A percentile compares a stretch with the other conserved stretches of the same genome.
Evolutionary conservation across 2,888 invertebrate species (phyloP).

Genomic region (Lordiphosa andalusiaca): DNA sequence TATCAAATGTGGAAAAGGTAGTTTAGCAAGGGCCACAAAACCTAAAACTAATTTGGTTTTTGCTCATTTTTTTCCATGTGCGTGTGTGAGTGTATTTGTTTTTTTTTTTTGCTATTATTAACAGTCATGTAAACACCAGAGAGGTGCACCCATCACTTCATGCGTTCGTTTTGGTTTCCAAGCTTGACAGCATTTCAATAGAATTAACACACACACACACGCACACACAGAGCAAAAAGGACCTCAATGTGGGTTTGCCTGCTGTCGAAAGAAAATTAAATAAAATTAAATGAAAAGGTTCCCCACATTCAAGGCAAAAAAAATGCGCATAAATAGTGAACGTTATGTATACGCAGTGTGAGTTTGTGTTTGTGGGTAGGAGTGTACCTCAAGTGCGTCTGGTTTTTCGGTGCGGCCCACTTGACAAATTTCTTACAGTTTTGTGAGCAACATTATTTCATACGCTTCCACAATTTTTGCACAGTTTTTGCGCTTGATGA

Average conservation of each 20-base stretch:
- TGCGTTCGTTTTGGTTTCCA: constrained; percentile 68
- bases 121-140: constrained; percentile 35
- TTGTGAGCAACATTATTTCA: constrained; percentile 55
- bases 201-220: constrained; percentile 62
- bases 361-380: constrained; percentile 29
- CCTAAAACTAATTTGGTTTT: constrained; percentile 63
- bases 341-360: constrained; percentile 14
- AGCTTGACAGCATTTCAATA: constrained; percentile 77
- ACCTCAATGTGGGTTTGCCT: constrained; percentile 18
- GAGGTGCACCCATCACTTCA: constrained; percentile 48
- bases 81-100: constrained; percentile 20
- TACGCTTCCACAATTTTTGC: constrained; percentile 42
- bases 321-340: constrained; percentile 70
- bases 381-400: constrained; percentile 18
- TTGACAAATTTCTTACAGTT: constrained; percentile 70
- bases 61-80: constrained; percentile 35
- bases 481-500: constrained; percentile 45
- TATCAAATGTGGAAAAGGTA: constrained; percentile 66
- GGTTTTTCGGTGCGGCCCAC: constrained; percentile 46
- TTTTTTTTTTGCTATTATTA: constrained; percentile 39
- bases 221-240: constrained; percentile 20
- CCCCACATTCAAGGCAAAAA: constrained; percentile 20
- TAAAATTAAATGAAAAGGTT: constrained; percentile 59
- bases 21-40: constrained; percentile 47
- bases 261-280: constrained; percentile 60